Base-by-base conservation (phyloP, 2,797 vertebrate genomes). In the Tragopan temminckii region DNA sequence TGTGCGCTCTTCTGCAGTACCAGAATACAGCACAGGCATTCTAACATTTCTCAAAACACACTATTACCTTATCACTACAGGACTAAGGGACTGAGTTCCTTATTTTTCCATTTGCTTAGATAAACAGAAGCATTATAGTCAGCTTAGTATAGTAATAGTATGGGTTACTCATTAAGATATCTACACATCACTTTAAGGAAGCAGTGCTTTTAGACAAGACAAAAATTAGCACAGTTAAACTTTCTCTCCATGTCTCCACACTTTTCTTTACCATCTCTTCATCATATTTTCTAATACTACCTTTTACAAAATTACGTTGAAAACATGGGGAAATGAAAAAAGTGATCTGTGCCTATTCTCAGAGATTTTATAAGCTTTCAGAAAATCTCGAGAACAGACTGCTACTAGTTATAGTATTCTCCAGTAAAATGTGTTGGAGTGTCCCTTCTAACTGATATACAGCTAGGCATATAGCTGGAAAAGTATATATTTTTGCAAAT, bases 401-500 rank as follows among this genome's bases (percentile, higher is more conserved):
- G 10, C 5, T 70, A 29, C 18, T 57, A 21, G 15, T 66, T 69
- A n/a, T 8, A 62, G 11, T 50, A 40, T 55, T n/a, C 53, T 55
- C 53, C 29, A 55, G 18, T n/a, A n/a, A n/a, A 11, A 17, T 38
- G 9, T 17, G 9, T 8, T 74, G 24, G 5, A 72, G 29, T 42
- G 35, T 42, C 17, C 31, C 4, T 61, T 72, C 15, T 42, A 69
- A 19, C 35, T 2, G 3, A 61, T 66, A 80, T 13, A 8, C 12
- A 61, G 14, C 6, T 29, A 5, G 1, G 0, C 2, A 1, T 46
- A 61, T 6, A 46, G 12, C 10, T 77, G 33, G 5, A 18, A 25
- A 64, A 68, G 19, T 20, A 17, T 33, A 45, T 52, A 42, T 55
- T 21, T 48, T 52, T 13, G 2, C 21, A 11, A 36, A 23, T 52